Conservation (phyloP, 2,797 vertebrate genomes). For the Phrynocephalus vlangalii region DNA sequence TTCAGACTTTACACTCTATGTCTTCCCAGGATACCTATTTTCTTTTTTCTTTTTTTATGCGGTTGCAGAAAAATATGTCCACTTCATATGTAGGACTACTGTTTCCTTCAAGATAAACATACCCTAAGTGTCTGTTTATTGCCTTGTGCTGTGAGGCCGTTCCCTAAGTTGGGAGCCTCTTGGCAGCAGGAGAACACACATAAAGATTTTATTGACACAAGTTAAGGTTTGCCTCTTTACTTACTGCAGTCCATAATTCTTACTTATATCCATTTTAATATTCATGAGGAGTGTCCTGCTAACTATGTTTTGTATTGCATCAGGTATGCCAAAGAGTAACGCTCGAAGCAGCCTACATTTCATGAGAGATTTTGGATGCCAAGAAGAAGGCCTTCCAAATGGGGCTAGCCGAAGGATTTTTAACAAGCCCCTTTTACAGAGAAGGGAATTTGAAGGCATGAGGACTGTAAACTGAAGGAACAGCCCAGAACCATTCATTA, state of each 20-base stretch:
- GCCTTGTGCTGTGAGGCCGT: background rate
- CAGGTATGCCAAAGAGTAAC: conserved; percentile 48
- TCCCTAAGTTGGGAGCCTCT: background rate
- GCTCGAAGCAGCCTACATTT: conserved; percentile 25
- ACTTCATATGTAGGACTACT: background rate
- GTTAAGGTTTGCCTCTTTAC: conserved; percentile 16
- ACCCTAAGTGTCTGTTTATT: conserved; percentile 4
- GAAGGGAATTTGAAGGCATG: background rate
- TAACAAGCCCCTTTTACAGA: background rate
- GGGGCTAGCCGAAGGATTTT: background rate
- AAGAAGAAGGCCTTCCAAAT: background rate
- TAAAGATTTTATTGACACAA: background rate
- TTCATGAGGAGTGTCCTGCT: background rate
- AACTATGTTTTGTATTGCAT: conserved; percentile 48
- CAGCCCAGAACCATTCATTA: background rate
- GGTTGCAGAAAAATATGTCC: background rate
- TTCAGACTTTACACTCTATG: background rate
- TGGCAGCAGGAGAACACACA: conserved; percentile 5
- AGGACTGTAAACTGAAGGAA: background rate
- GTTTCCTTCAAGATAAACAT: background rate
- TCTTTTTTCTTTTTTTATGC: background rate
- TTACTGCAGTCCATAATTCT: background rate
- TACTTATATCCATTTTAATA: conserved; percentile 36
- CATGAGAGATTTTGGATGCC: conserved; percentile 35
- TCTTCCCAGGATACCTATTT: background rate